Evolutionary conservation across 2,888 invertebrate genomes (phyloP).

Genomic region (Myathropa florea): DNA sequence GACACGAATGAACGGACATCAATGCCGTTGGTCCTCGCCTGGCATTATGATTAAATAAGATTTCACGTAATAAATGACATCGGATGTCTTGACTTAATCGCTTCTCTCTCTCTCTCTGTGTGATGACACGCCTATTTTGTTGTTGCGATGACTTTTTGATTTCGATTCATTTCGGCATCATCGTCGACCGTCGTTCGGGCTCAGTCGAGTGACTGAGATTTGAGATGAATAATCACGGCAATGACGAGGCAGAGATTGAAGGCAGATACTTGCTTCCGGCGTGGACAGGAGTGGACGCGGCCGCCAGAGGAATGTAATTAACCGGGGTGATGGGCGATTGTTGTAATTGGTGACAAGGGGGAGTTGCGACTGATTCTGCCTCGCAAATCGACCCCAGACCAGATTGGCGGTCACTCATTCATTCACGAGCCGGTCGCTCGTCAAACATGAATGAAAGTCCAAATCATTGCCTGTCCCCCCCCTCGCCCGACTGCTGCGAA

Average conservation of each 20-base stretch:
- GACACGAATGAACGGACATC: conserved; percentile 5
- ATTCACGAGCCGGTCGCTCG: background rate
- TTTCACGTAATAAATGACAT: conserved; percentile 52
- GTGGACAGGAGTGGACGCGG: background rate
- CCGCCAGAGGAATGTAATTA: background rate
- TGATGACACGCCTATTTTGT: conserved; percentile 12
- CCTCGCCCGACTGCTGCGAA: conserved; percentile 2
- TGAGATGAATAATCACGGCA: conserved; percentile 17
- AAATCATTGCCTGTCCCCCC: background rate
- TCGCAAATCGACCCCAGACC: background rate
- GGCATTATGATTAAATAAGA: conserved; percentile 41
- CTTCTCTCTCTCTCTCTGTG: background rate
- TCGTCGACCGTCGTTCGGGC: no score
- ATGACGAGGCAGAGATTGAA: conserved; percentile 24
- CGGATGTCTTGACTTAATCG: conserved; percentile 39
- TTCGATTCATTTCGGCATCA: background rate
- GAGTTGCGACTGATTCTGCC: background rate
- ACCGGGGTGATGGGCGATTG: background rate
- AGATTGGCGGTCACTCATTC: background rate
- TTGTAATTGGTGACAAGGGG: background rate
- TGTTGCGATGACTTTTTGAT: background rate
- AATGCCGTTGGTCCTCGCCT: background rate
- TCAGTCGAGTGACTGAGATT: no score
- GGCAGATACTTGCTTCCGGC: background rate
- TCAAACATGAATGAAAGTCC: background rate